Conservation (phyloP, 92 coral and sea anemone genomes). For the Porites evermanni region DNA sequence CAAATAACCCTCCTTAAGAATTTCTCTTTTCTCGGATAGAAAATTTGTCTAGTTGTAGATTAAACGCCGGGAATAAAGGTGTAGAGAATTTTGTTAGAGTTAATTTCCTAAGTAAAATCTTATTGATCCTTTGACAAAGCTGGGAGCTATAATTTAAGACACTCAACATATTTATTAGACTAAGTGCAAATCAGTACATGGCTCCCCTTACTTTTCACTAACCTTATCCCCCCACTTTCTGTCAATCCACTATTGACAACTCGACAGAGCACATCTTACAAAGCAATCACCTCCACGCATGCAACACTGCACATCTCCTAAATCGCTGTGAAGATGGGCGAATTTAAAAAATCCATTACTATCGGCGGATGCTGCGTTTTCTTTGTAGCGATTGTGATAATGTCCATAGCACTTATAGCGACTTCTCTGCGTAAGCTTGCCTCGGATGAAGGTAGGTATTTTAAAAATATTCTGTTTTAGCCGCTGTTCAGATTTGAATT, state of each 20-base stretch:
- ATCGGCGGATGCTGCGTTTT: constrained; percentile 36
- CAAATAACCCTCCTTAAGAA: background rate
- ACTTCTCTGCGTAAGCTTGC: constrained; percentile 77
- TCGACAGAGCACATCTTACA: background rate
- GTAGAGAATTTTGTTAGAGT: background rate
- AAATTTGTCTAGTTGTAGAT: background rate
- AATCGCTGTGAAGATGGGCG: constrained; percentile 29
- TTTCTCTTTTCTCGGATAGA: background rate
- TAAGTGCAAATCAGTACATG: too few species aligned
- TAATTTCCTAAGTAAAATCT: background rate
- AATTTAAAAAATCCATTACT: constrained; percentile 22
- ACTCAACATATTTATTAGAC: background rate
- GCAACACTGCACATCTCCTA: background rate
- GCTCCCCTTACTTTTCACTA: background rate
- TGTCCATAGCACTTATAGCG: constrained; percentile 72
- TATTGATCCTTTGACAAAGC: too few species aligned
- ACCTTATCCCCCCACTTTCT: background rate
- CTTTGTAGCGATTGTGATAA: constrained; percentile 55
- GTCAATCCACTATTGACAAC: too few species aligned
- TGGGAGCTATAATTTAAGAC: too few species aligned
- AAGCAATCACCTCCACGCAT: background rate
- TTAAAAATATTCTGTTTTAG: background rate
- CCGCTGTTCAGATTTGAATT: background rate
- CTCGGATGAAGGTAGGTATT: constrained; percentile 79
- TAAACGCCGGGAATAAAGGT: background rate